phyloP scores from a whole-genome alignment of 2,888 invertebrate species.

The Plusia festucae region DNA sequence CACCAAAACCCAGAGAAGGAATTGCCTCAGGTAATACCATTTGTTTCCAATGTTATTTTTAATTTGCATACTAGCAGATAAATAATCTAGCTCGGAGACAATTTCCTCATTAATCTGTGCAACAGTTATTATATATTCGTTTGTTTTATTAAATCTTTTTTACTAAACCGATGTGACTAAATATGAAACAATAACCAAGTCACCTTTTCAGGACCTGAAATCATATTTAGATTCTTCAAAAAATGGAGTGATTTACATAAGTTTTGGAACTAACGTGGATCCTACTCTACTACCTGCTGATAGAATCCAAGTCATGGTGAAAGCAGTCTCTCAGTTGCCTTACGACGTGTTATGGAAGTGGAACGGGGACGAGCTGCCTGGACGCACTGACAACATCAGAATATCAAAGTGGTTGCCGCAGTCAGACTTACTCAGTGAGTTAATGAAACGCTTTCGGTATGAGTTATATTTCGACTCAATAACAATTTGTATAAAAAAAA shows the following conservation, averaged over 20 bases:
- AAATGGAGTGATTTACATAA: neutral
- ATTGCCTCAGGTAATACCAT: neutral
- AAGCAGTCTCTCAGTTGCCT: neutral
- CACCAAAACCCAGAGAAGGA: neutral
- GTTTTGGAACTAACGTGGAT: neutral
- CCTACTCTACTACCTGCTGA: neutral
- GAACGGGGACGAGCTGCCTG: constrained; percentile 4
- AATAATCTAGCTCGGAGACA: neutral
- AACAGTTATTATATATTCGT: too few species aligned
- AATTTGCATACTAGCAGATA: neutral
- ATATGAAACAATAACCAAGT: neutral
- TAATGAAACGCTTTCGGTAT: neutral
- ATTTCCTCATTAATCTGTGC: neutral
- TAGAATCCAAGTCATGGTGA: neutral
- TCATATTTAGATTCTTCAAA: neutral
- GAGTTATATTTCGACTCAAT: neutral
- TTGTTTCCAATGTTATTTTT: neutral
- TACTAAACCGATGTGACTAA: neutral
- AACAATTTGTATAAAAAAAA: neutral
- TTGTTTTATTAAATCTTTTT: too few species aligned
- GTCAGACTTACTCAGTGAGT: neutral
- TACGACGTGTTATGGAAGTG: neutral
- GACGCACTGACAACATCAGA: neutral
- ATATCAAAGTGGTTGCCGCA: constrained; percentile 2
- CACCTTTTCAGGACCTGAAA: neutral